These are phyloP conservation scores for Sipunculus nudus DNA, from an alignment of 2,888 invertebrate species.

Conservation along the genomic window DNA sequence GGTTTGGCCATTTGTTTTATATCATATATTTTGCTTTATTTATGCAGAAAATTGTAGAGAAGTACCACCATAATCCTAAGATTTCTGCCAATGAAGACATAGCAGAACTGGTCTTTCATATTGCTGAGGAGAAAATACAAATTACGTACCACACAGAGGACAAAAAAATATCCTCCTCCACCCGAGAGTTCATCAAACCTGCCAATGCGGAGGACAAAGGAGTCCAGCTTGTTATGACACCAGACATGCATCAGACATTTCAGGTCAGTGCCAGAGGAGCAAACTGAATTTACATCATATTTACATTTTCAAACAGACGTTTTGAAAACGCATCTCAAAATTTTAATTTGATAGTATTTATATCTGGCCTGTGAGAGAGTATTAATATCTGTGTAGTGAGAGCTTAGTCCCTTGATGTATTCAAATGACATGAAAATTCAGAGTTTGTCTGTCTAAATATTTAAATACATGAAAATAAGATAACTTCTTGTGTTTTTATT, in stretches of 20 bases:
- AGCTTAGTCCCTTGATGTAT: too few species aligned
- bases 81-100: slow-evolving; percentile 63
- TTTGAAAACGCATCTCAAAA: too few species aligned
- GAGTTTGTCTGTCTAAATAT: too few species aligned
- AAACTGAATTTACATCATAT: neutral
- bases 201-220: slow-evolving; percentile 65
- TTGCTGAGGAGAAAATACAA: slow-evolving; percentile 62
- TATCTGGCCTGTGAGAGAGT: too few species aligned
- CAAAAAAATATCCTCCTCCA: slow-evolving; percentile 62
- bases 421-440: too few species aligned
- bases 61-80: slow-evolving; percentile 54
- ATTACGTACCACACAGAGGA: slow-evolving; percentile 65
- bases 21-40: slow-evolving; percentile 1
- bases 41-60: slow-evolving; percentile 62
- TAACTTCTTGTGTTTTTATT: too few species aligned
- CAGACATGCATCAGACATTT: slow-evolving; percentile 63
- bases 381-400: too few species aligned
- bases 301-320: too few species aligned
- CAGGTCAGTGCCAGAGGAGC: too few species aligned
- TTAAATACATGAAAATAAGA: too few species aligned
- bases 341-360: too few species aligned
- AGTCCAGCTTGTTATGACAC: slow-evolving; percentile 54
- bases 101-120: slow-evolving; percentile 58
- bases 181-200: slow-evolving; percentile 63
- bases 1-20: too few species aligned